Evolutionary conservation across 2,797 vertebrate species (phyloP).

Genomic region (Lophius americanus): DNA sequence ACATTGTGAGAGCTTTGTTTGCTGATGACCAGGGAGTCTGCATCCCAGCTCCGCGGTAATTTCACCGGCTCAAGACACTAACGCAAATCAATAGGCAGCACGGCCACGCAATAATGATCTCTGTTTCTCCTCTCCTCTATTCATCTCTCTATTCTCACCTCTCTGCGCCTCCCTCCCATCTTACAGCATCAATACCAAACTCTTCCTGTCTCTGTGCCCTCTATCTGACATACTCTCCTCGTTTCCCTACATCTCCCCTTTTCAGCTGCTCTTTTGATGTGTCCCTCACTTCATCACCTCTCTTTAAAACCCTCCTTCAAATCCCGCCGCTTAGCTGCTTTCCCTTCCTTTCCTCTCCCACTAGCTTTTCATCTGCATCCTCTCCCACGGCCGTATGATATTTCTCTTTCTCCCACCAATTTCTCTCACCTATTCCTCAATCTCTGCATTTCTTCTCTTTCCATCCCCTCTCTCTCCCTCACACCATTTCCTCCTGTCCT

Average conservation of each 20-base stretch:
- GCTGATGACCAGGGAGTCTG: slow-evolving; percentile 67
- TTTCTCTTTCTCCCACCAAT: slow-evolving; percentile 45
- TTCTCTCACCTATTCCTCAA: slow-evolving; percentile 67
- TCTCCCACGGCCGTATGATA: slow-evolving; percentile 38
- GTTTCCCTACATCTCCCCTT: slow-evolving; percentile 14
- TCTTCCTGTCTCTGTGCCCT: slow-evolving; percentile 40
- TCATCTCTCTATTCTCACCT: slow-evolving; percentile 58
- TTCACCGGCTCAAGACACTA: slow-evolving; percentile 66
- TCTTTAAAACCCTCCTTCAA: slow-evolving; percentile 32
- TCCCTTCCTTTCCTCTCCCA: slow-evolving; percentile 5
- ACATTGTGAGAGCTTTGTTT: slow-evolving; percentile 37
- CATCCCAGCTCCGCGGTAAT: slow-evolving; percentile 65
- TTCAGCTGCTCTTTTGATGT: slow-evolving; percentile 45
- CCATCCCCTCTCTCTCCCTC: slow-evolving; percentile 35
- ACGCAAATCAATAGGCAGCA: slow-evolving; percentile 74
- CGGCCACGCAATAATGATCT: slow-evolving; percentile 72
- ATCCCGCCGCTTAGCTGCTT: slow-evolving; percentile 37
- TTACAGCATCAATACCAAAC: slow-evolving; percentile 62
- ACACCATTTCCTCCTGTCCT: slow-evolving; percentile 25
- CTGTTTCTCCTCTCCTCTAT: slow-evolving; percentile 66
- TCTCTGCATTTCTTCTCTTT: slow-evolving; percentile 36
- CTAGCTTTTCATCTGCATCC: background rate
- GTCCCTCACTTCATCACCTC: slow-evolving; percentile 39
- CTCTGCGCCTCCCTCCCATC: slow-evolving; percentile 37
- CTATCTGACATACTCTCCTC: slow-evolving; percentile 3